Conservation (phyloP, 2,888 invertebrate species). For the Synergus umbraculus region DNA sequence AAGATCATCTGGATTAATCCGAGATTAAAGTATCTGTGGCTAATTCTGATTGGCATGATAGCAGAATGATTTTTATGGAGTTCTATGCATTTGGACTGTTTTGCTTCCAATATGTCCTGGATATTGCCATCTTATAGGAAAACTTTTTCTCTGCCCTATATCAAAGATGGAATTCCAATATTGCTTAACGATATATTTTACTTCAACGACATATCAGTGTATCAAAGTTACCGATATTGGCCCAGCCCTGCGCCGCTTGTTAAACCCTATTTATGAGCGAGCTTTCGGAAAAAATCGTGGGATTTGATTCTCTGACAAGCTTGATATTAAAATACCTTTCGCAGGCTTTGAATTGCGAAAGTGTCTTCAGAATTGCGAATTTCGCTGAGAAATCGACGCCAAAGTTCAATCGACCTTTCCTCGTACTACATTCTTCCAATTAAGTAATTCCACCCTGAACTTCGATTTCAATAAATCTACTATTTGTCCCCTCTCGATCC, state of each 20-base stretch:
- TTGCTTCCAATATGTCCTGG: background rate
- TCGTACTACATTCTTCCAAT: constrained; percentile 55
- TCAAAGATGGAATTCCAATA: constrained; percentile 33
- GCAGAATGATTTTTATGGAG: background rate
- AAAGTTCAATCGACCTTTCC: constrained; percentile 49
- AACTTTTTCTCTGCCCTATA: constrained; percentile 11
- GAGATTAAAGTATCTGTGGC: background rate
- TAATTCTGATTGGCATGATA: background rate
- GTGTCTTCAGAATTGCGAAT: constrained; percentile 11
- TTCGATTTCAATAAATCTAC: constrained; percentile 53
- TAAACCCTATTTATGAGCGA: constrained; percentile 34
- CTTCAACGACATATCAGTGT: constrained; percentile 22
- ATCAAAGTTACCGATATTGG: constrained; percentile 20
- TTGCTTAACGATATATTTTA: constrained; percentile 35
- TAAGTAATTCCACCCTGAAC: constrained; percentile 55
- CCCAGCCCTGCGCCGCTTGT: constrained; percentile 7
- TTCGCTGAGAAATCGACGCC: constrained; percentile 1
- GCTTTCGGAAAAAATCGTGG: constrained; percentile 6
- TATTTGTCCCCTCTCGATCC: constrained; percentile 45
- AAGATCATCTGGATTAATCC: background rate
- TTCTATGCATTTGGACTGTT: background rate
- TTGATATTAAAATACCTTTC: constrained; percentile 23
- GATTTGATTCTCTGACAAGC: constrained; percentile 15
- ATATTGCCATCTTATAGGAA: constrained; percentile 22
- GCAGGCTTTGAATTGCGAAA: constrained; percentile 20